A percentile compares a stretch with the other conserved stretches of the same genome.
Conservation (phyloP, 2,113 vertebrate genomes). For the Alexandromys fortis region DNA sequence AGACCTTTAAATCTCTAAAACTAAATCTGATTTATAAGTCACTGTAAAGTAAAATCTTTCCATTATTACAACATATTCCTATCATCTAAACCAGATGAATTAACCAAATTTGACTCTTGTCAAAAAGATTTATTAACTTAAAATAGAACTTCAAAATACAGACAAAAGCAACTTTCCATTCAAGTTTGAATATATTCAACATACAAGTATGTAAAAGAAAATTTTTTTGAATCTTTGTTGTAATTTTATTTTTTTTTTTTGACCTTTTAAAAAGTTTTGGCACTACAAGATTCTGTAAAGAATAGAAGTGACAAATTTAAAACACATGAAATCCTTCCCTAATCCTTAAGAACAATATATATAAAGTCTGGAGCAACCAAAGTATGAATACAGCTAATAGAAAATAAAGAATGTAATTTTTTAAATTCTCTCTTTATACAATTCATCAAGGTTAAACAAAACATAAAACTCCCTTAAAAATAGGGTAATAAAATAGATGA, state of each 20-base stretch:
- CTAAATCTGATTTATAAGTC: constrained; percentile 49
- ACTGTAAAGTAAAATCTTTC: constrained; percentile 26
- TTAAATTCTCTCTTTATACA: constrained; percentile 95
- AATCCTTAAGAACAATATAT: constrained; percentile 94
- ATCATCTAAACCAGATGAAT: constrained; percentile 57
- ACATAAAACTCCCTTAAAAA: constrained; percentile 99
- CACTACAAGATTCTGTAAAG: constrained; percentile 94
- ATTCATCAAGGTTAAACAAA: constrained; percentile 95
- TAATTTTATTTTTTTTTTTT: constrained; percentile 85
- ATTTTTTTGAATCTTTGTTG: constrained; percentile 80
- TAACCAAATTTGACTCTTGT: constrained; percentile 69
- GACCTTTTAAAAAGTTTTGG: constrained; percentile 91
- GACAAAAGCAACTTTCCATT: constrained; percentile 64
- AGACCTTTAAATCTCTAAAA: constrained; percentile 53
- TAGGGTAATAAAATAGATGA: constrained; percentile 99
- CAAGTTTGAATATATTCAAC: constrained; percentile 72
- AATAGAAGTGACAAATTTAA: constrained; percentile 92
- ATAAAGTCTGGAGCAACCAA: constrained; percentile 95
- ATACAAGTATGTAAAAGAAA: constrained; percentile 80
- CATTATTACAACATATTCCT: constrained; percentile 11
- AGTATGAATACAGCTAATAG: constrained; percentile 99
- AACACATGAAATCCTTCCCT: constrained; percentile 94
- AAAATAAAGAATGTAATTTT: constrained; percentile 99
- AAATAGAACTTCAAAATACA: constrained; percentile 73
- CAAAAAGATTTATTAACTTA: constrained; percentile 77